Percentiles rank a stretch among this genome's conserved stretches.
These are phyloP conservation scores for Callipepla squamata DNA, from an alignment of 2,113 vertebrate genomes.

Conservation along the genomic window DNA sequence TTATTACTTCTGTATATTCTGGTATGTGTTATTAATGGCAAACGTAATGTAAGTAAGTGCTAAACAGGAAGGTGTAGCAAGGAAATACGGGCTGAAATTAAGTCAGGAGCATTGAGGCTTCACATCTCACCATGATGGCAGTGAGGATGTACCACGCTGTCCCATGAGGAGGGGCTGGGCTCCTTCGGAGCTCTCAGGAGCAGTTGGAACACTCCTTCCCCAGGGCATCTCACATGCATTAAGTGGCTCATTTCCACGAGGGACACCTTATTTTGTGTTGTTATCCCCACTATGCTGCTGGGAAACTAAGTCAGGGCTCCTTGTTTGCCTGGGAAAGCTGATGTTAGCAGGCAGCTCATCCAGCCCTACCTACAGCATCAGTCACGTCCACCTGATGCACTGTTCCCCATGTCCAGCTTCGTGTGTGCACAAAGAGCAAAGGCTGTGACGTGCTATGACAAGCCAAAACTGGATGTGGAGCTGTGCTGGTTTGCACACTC, in stretches of 20 bases:
- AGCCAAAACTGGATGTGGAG: neutral
- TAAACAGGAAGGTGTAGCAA: neutral
- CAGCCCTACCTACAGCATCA: rapidly evolving
- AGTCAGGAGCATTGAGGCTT: neutral
- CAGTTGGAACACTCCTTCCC: neutral
- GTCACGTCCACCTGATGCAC: rapidly evolving
- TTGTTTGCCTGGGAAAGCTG: neutral
- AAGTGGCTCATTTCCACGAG: neutral
- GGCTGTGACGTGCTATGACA: neutral
- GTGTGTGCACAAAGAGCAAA: rapidly evolving
- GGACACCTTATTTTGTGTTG: rapidly evolving
- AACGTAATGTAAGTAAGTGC: neutral
- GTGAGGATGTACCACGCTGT: neutral
- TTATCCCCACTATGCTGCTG: neutral
- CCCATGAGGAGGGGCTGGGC: neutral
- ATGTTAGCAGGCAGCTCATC: neutral
- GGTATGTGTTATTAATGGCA: neutral
- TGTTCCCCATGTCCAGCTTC: rapidly evolving
- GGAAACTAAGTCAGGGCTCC: neutral
- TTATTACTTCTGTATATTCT: slow-evolving; percentile 44
- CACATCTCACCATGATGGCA: neutral
- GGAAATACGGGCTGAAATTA: neutral
- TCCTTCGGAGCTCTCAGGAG: neutral
- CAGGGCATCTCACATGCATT: neutral
- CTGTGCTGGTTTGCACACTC: rapidly evolving